Percentiles rank a stretch among this genome's conserved stretches.
Conservation (phyloP, 2,888 invertebrate species). For the Macrosiphum euphorbiae region DNA sequence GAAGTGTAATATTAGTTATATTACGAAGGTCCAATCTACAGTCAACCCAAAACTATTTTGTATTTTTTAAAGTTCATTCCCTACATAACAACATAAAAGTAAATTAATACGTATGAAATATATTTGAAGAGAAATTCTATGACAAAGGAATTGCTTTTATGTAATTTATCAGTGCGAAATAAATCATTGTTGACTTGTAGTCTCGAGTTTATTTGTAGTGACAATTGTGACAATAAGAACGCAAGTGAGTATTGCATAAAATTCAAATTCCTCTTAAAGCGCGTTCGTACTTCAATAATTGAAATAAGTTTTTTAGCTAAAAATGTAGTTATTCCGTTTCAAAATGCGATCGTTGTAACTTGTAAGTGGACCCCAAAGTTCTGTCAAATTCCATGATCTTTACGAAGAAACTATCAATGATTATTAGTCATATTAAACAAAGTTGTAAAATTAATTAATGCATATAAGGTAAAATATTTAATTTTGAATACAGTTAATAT, state of each 20-base stretch:
- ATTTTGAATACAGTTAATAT: neutral
- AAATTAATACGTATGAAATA: neutral
- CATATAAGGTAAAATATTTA: neutral
- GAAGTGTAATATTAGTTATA: neutral
- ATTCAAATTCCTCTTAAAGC: neutral
- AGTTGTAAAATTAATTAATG: neutral
- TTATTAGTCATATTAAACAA: neutral
- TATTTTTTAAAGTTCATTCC: neutral
- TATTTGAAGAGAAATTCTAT: neutral
- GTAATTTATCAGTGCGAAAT: neutral
- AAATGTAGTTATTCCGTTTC: neutral
- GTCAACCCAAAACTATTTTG: neutral
- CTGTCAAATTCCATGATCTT: neutral
- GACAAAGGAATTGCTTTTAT: neutral
- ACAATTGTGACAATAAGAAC: neutral
- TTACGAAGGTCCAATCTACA: neutral
- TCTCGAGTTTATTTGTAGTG: neutral
- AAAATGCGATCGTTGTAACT: neutral
- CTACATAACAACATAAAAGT: neutral
- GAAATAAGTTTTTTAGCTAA: neutral
- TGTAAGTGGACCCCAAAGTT: neutral
- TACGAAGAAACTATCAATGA: neutral
- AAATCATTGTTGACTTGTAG: neutral
- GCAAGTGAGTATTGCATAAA: neutral
- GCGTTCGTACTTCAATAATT: neutral